A percentile compares a stretch with the other conserved stretches of the same genome.
phyloP scores from a whole-genome alignment of 2,113 vertebrate species.

The Cephalopholis sonnerati region DNA sequence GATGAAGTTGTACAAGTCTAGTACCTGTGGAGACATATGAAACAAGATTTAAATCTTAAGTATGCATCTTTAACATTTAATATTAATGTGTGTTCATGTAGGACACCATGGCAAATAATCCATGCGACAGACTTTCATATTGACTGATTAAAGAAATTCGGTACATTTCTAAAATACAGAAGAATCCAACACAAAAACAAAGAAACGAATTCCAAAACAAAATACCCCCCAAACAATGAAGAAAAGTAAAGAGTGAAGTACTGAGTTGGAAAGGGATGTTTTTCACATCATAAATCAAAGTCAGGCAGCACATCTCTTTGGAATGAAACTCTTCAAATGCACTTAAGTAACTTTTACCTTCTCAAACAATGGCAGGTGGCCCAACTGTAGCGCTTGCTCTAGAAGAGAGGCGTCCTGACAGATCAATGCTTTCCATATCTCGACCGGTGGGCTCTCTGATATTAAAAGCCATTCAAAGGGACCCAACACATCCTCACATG shows the following conservation, averaged over 20 bases:
- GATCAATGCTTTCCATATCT: conserved; percentile 65
- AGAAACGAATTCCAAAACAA: neutral
- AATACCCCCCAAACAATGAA: neutral
- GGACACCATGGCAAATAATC: too few relatives aligned
- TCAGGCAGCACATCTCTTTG: neutral
- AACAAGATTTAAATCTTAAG: neutral
- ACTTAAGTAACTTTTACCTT: conserved; percentile 61
- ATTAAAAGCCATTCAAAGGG: conserved; percentile 75
- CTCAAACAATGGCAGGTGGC: conserved; percentile 62
- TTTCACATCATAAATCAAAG: neutral
- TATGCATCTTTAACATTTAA: neutral
- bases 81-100: neutral
- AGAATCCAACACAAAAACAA: neutral
- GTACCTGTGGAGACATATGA: conserved; percentile 50
- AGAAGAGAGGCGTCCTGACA: conserved; percentile 68
- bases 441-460: conserved; percentile 47
- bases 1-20: conserved; percentile 16
- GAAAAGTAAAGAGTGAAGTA: neutral
- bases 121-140: too few relatives aligned
- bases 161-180: neutral
- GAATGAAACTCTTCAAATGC: neutral
- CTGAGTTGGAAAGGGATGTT: neutral
- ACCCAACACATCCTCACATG: conserved; percentile 67
- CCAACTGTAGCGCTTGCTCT: conserved; percentile 37
- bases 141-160: too few relatives aligned